Evolutionary conservation across 2,888 invertebrate species (phyloP).

Genomic region (Plusia festucae): DNA sequence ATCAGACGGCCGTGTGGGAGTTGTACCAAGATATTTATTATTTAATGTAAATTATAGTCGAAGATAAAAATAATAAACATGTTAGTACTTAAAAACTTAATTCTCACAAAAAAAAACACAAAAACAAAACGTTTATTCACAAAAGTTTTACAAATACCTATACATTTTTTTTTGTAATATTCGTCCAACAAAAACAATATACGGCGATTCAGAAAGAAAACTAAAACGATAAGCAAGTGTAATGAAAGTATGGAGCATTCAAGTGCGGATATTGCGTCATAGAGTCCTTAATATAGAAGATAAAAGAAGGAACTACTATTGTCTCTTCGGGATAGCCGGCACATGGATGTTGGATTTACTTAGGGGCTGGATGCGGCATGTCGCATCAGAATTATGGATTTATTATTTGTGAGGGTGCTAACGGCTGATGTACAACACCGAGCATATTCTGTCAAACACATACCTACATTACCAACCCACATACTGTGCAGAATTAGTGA

Average conservation of each 20-base stretch:
- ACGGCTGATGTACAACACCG: too few relatives aligned
- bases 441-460: too few relatives aligned
- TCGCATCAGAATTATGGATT: neutral
- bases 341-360: neutral
- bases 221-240: slow-evolving; percentile 68
- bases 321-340: slow-evolving; percentile 52
- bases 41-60: too few relatives aligned
- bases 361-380: slow-evolving; percentile 29
- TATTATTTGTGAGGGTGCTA: neutral
- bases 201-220: slow-evolving; percentile 66
- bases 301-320: slow-evolving; percentile 66
- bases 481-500: too few relatives aligned
- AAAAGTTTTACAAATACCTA: neutral
- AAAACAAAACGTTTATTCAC: too few relatives aligned
- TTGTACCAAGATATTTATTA: too few relatives aligned
- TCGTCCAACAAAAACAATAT: slow-evolving; percentile 59
- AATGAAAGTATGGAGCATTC: slow-evolving; percentile 68
- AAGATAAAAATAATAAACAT: too few relatives aligned
- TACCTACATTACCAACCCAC: too few relatives aligned
- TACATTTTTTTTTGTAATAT: slow-evolving; percentile 31
- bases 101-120: too few relatives aligned
- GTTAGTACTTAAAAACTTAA: too few relatives aligned
- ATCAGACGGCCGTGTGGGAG: too few relatives aligned
- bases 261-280: slow-evolving; percentile 58
- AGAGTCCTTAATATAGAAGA: slow-evolving; percentile 65